These are phyloP conservation scores for Clarias batrachus DNA, from an alignment of 2,113 vertebrate genomes.

Conservation along the genomic window DNA sequence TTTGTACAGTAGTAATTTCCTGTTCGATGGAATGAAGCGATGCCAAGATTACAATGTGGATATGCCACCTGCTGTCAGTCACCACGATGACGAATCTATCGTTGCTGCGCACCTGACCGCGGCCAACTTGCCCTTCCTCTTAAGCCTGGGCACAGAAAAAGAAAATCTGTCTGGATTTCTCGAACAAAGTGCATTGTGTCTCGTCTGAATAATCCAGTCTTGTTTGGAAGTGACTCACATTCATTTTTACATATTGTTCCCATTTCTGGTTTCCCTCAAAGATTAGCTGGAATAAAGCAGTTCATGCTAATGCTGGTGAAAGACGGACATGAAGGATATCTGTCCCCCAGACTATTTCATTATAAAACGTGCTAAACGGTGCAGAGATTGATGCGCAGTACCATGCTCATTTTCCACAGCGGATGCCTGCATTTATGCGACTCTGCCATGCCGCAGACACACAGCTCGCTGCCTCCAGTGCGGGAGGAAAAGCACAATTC, in stretches of 20 bases:
- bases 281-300: neutral
- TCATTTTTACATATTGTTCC: neutral
- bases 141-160: too few species aligned
- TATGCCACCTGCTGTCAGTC: conserved; percentile 27
- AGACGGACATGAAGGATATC: neutral
- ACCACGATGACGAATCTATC: conserved; percentile 8
- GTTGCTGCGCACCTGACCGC: conserved; percentile 6
- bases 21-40: neutral
- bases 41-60: conserved; percentile 10
- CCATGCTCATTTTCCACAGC: neutral
- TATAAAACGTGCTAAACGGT: neutral
- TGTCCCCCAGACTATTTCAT: neutral
- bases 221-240: neutral
- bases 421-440: neutral
- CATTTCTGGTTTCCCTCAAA: neutral
- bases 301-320: neutral
- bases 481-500: conserved; percentile 11
- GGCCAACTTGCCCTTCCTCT: neutral
- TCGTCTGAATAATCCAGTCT: neutral
- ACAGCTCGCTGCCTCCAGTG: neutral
- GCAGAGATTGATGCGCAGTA: neutral
- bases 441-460: neutral
- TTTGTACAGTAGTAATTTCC: conserved; percentile 16
- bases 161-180: neutral
- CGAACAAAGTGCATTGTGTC: neutral